Conservation (phyloP, 1,140 invertebrate species). For the Drosophila nasuta region DNA sequence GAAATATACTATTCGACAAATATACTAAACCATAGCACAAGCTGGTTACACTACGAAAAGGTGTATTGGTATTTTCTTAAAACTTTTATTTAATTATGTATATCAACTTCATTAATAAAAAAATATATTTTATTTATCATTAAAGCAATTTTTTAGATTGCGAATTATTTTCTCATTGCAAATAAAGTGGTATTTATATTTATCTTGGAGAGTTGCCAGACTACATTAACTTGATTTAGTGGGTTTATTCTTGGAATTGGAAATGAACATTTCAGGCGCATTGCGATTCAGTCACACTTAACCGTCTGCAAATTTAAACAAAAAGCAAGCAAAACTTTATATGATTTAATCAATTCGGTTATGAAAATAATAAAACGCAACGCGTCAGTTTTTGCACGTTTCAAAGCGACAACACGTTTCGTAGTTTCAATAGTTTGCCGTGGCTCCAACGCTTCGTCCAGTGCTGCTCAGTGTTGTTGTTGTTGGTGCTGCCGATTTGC, state of each 20-base stretch:
- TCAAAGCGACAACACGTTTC: slow-evolving; percentile 23
- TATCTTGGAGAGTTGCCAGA: too few relatives aligned
- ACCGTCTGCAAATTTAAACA: slow-evolving; percentile 72
- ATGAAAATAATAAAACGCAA: slow-evolving; percentile 19
- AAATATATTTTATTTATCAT: too few relatives aligned
- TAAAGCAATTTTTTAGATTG: too few relatives aligned
- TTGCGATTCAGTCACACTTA: slow-evolving; percentile 45
- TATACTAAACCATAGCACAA: background rate
- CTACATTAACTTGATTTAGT: slow-evolving; percentile 1
- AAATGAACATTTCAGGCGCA: slow-evolving; percentile 1
- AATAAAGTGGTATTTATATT: too few relatives aligned
- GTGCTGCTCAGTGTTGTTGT: slow-evolving; percentile 33
- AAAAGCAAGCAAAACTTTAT: slow-evolving; percentile 55
- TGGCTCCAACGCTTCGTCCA: background rate
- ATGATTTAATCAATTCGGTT: slow-evolving; percentile 38
- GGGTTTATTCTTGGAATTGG: background rate
- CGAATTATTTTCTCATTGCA: too few relatives aligned
- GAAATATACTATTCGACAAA: background rate
- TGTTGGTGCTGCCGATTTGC: slow-evolving; percentile 47
- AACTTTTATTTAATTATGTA: background rate
- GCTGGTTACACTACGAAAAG: background rate
- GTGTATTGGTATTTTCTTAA: background rate
- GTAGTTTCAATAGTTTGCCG: background rate
- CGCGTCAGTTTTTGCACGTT: slow-evolving; percentile 34
- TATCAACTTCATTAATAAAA: too few relatives aligned